These are phyloP conservation scores for Leptinotarsa undecemlineata DNA, from an alignment of 1,140 invertebrate genomes.

Conservation along the genomic window DNA sequence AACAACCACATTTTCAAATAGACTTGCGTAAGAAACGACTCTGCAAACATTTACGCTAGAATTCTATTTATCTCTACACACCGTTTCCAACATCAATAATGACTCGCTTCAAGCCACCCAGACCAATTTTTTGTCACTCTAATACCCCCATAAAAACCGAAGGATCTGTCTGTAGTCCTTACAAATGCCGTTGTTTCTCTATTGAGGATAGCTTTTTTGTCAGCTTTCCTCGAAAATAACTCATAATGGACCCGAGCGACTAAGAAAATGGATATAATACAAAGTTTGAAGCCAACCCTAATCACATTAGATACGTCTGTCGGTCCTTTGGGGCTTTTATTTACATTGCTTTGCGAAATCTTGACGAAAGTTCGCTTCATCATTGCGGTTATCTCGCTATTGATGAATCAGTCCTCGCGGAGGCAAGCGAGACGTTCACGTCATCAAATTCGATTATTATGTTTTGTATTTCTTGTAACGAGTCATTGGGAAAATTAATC, in stretches of 20 bases:
- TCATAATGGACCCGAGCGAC: conserved; percentile 4
- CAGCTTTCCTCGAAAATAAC: conserved; percentile 2
- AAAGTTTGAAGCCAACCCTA: conserved; percentile 1
- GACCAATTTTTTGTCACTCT: conserved; percentile 3
- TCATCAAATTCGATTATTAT: neutral
- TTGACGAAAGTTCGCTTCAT: neutral
- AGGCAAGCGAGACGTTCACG: neutral
- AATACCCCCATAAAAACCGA: neutral
- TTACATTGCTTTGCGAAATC: conserved; percentile 8
- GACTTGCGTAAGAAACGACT: neutral
- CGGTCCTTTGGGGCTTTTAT: conserved; percentile 2
- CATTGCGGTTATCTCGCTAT: neutral
- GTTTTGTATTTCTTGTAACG: too few relatives aligned
- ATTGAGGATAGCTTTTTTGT: neutral
- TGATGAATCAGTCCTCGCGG: neutral
- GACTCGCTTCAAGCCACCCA: neutral
- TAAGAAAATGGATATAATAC: conserved; percentile 1
- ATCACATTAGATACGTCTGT: conserved; percentile 5
- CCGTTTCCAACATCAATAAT: neutral
- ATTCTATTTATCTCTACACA: conserved; percentile 4
- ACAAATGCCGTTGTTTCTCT: conserved; percentile 5
- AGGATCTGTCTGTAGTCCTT: neutral
- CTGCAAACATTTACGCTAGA: neutral
- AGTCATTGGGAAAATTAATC: too few relatives aligned
- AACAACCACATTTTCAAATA: too few relatives aligned